phyloP scores from a whole-genome alignment of 2,888 invertebrate species.

The Pegoplata infirma region DNA sequence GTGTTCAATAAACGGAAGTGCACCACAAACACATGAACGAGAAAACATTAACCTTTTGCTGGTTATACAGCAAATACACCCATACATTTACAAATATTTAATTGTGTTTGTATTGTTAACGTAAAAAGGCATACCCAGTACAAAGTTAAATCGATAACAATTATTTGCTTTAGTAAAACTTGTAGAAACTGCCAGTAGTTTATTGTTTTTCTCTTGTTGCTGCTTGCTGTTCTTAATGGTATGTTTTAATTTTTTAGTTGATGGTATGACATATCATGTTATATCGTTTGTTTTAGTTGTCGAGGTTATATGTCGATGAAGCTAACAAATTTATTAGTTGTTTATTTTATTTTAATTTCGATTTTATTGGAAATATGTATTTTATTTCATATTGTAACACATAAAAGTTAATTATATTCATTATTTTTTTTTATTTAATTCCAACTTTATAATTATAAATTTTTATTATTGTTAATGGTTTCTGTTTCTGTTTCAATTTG shows the following conservation, averaged over 20 bases:
- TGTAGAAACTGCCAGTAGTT: too few relatives aligned
- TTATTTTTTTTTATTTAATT: not conserved
- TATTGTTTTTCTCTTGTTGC: too few relatives aligned
- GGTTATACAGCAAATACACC: not conserved
- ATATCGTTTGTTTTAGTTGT: not conserved
- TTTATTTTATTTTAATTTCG: not conserved
- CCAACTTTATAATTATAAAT: too few relatives aligned
- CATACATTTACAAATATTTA: constrained; percentile 3
- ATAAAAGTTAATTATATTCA: too few relatives aligned
- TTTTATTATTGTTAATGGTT: not conserved
- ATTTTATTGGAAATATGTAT: not conserved
- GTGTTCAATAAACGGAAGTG: constrained; percentile 30
- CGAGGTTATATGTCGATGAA: not conserved
- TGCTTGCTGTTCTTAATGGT: not conserved
- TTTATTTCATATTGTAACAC: not conserved
- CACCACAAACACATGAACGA: constrained; percentile 7
- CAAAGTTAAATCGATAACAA: constrained; percentile 40
- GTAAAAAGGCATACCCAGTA: constrained; percentile 19
- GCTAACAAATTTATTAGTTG: not conserved
- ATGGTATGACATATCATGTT: not conserved
- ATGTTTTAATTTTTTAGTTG: not conserved
- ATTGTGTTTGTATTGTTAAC: not conserved
- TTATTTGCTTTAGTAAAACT: constrained; percentile 29
- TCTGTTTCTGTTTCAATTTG: not conserved
- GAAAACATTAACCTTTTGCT: constrained; percentile 31